Conservation (phyloP, 2,888 invertebrate species). For the Crioceris asparagi region DNA sequence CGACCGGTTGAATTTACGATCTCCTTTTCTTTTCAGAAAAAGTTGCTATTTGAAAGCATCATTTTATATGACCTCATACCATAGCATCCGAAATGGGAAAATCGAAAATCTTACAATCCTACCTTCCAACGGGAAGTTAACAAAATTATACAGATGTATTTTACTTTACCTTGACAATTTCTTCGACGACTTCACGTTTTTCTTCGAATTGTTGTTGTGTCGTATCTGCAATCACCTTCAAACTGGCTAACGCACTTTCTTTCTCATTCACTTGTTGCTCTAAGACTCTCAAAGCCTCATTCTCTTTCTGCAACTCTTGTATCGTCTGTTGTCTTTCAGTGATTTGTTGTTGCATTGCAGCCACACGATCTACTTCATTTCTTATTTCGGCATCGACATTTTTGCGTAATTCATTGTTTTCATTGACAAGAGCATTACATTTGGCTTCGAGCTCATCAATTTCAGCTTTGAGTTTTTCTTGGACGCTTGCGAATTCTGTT, state of each 20-base stretch:
- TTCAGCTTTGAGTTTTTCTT: conserved; percentile 32
- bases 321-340: conserved; percentile 29
- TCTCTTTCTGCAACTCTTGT: conserved; percentile 26
- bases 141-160: no score
- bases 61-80: no score
- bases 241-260: conserved; percentile 19
- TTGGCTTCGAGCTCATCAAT: conserved; percentile 41
- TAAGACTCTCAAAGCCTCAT: conserved; percentile 20
- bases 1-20: no score
- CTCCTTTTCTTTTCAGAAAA: no score
- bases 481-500: conserved; percentile 43
- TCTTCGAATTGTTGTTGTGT: conserved; percentile 26
- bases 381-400: conserved; percentile 36
- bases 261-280: conserved; percentile 19
- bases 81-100: no score
- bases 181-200: conserved; percentile 25
- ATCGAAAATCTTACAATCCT: no score
- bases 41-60: no score
- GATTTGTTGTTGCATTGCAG: conserved; percentile 33
- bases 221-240: conserved; percentile 23
- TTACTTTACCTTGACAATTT: conserved; percentile 22
- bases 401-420: conserved; percentile 35
- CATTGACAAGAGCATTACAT: conserved; percentile 33
- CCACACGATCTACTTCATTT: conserved; percentile 33
- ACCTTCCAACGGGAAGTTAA: no score